A percentile compares a stretch with the other conserved stretches of the same genome.
Conservation (phyloP, 2,797 vertebrate species). For the Mus spretus region DNA sequence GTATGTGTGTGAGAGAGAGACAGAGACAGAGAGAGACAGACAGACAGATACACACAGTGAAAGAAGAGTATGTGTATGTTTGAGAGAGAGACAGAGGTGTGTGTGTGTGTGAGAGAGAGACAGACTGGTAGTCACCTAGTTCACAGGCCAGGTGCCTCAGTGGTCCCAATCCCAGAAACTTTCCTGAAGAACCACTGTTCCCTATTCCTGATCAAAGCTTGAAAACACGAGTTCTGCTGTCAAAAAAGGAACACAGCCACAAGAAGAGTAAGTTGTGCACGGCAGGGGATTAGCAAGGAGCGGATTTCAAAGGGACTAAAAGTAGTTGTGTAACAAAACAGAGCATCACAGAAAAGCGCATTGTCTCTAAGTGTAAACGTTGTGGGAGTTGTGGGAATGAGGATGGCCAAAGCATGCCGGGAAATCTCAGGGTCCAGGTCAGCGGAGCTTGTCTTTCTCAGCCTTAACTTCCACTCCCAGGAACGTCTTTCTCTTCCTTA, state of each 20-base stretch:
- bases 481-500: not conserved
- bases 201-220: not conserved
- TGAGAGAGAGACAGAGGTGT: too few species aligned
- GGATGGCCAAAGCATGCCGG: not conserved
- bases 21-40: not conserved
- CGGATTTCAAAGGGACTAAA: not conserved
- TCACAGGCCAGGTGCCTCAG: not conserved
- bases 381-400: too few species aligned
- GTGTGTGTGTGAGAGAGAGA: not conserved
- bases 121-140: not conserved
- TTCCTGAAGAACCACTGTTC: not conserved
- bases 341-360: not conserved
- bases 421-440: not conserved
- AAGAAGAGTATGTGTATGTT: not conserved
- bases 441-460: not conserved
- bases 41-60: not conserved
- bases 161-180: not conserved
- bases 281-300: not conserved
- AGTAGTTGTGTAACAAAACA: too few species aligned
- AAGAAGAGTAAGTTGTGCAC: not conserved
- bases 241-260: not conserved
- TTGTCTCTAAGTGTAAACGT: not conserved
- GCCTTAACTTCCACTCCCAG: not conserved
- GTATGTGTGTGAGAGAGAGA: not conserved
- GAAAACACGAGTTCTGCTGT: not conserved